Percentiles rank a stretch among this genome's conserved stretches.
Conservation (phyloP, 1,140 invertebrate genomes). For the Pentalonia nigronervosa region DNA sequence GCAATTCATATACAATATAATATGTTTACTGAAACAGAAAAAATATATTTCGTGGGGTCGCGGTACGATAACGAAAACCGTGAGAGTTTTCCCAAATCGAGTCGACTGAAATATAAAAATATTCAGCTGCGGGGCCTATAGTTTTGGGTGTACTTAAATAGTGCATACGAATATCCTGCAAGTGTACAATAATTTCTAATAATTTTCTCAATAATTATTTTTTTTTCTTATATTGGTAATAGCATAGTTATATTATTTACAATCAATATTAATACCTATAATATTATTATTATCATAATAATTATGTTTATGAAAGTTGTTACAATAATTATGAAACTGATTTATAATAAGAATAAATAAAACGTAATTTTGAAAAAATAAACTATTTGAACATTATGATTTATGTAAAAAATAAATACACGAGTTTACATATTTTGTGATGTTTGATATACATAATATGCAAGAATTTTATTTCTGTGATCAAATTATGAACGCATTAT, state of each 20-base stretch:
- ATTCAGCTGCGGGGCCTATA: not conserved
- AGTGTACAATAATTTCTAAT: not conserved
- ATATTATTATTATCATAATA: too few relatives aligned
- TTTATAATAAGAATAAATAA: not conserved
- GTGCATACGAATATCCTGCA: not conserved
- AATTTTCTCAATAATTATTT: not conserved
- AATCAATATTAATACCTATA: not conserved
- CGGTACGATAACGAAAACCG: not conserved
- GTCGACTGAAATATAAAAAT: not conserved
- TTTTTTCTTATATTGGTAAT: too few relatives aligned
- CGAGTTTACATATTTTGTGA: not conserved
- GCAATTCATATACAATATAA: not conserved
- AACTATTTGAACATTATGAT: not conserved
- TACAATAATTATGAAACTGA: not conserved
- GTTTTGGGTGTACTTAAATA: not conserved
- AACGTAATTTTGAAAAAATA: not conserved
- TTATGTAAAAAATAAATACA: not conserved
- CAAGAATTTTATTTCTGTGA: not conserved
- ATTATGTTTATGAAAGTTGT: not conserved
- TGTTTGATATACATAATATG: not conserved
- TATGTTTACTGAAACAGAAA: not conserved
- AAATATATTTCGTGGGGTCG: not conserved
- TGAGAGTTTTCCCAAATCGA: not conserved
- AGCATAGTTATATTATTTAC: not conserved
- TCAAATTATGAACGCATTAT: not conserved